Evolutionary conservation across 1,140 invertebrate species (phyloP).

Genomic region (Euura lappo): DNA sequence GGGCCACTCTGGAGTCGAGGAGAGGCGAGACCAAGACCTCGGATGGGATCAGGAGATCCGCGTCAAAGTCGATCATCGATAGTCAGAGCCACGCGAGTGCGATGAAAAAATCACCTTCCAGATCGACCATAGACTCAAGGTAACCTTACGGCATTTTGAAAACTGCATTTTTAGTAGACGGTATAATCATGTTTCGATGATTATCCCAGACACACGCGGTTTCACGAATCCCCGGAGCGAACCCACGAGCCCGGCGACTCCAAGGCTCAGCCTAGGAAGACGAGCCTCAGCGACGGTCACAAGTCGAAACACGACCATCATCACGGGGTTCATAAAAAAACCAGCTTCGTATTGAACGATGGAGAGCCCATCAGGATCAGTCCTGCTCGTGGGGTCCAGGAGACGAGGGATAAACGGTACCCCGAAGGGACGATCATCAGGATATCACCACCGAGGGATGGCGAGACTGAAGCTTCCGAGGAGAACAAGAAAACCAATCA

Average conservation of each 20-base stretch:
- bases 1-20: constrained; percentile 27
- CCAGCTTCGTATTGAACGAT: constrained; percentile 35
- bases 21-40: constrained; percentile 28
- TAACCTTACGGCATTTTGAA: constrained; percentile 6
- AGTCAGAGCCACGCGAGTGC: constrained; percentile 15
- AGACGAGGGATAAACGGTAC: not conserved
- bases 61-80: constrained; percentile 25
- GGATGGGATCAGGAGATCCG: constrained; percentile 22
- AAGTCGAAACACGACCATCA: constrained; percentile 20
- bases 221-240: constrained; percentile 28
- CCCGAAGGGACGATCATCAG: constrained; percentile 16
- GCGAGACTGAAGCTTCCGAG: constrained; percentile 22
- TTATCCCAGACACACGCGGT: constrained; percentile 31
- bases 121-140: constrained; percentile 38
- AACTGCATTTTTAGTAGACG: not conserved
- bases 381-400: not conserved
- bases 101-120: constrained; percentile 34
- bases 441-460: constrained; percentile 24
- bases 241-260: constrained; percentile 16
- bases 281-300: constrained; percentile 32
- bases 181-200: not conserved
- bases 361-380: constrained; percentile 12
- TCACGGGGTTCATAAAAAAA: constrained; percentile 26
- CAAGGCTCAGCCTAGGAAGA: constrained; percentile 20
- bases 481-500: constrained; percentile 25